These are phyloP conservation scores for Habropoda laboriosa DNA, from an alignment of 1,140 invertebrate genomes.

Conservation along the genomic window DNA sequence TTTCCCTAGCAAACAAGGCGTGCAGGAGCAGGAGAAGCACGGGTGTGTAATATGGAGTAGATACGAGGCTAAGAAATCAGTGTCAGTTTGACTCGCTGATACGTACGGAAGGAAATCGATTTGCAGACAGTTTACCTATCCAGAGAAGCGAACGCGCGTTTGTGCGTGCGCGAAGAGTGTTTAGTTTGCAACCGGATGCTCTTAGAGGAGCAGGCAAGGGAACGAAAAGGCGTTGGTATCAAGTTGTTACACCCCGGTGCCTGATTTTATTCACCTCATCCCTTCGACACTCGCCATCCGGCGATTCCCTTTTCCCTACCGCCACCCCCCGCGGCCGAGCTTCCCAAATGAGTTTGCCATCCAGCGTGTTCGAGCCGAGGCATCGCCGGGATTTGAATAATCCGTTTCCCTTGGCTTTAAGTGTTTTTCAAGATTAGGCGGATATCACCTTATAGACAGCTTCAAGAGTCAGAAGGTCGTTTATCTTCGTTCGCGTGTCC, in stretches of 20 bases:
- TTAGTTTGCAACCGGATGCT: conserved; percentile 24
- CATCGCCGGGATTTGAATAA: conserved; percentile 67
- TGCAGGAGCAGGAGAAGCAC: background rate
- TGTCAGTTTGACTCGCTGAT: background rate
- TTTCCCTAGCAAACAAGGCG: background rate
- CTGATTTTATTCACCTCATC: conserved; percentile 36
- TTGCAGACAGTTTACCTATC: background rate
- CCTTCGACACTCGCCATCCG: conserved; percentile 32
- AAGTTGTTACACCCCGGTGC: conserved; percentile 17
- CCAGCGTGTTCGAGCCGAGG: conserved; percentile 46
- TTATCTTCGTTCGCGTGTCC: conserved; percentile 68
- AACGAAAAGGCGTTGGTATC: conserved; percentile 23
- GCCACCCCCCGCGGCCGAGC: background rate
- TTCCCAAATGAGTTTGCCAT: conserved; percentile 66
- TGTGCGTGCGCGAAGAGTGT: conserved; percentile 18
- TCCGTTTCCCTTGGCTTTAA: conserved; percentile 67
- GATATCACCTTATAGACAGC: conserved; percentile 59
- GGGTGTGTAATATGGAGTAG: background rate
- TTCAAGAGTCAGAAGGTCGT: conserved; percentile 59
- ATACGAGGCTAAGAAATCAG: background rate
- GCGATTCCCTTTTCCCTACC: conserved; percentile 21
- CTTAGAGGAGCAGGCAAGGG: background rate
- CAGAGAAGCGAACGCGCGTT: background rate
- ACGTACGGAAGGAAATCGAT: conserved; percentile 14
- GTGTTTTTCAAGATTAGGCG: conserved; percentile 70